A percentile compares a stretch with the other conserved stretches of the same genome.
These are phyloP conservation scores for Mayetiola destructor DNA, from an alignment of 2,888 invertebrate genomes.

Conservation along the genomic window DNA sequence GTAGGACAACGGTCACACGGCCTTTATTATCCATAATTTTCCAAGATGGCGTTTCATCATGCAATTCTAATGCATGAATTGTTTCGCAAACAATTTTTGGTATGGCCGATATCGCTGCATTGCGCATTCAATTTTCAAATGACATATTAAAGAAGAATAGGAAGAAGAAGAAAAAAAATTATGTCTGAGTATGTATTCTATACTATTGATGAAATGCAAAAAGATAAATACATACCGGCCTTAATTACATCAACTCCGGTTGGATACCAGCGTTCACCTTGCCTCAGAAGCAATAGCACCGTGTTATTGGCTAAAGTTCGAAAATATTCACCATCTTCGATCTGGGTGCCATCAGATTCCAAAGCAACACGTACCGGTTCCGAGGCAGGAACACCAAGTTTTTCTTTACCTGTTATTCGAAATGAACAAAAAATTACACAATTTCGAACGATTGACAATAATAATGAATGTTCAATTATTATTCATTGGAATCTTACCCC, in stretches of 20 bases:
- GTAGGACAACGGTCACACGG: slow-evolving; percentile 88
- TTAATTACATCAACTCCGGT: slow-evolving; percentile 88
- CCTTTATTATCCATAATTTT: slow-evolving; percentile 98
- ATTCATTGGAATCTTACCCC: too few relatives aligned
- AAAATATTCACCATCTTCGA: slow-evolving; percentile 93
- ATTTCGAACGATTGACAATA: too few relatives aligned
- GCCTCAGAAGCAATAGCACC: slow-evolving; percentile 71
- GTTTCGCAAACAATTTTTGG: slow-evolving; percentile 96
- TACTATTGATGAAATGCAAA: background rate
- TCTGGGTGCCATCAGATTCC: slow-evolving; percentile 92
- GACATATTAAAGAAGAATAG: background rate
- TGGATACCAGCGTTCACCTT: slow-evolving; percentile 86
- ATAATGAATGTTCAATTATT: too few relatives aligned
- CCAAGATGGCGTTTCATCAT: slow-evolving; percentile 95
- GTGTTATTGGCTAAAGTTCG: slow-evolving; percentile 84
- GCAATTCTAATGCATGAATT: slow-evolving; percentile 85
- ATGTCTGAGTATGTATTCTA: background rate
- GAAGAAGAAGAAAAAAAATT: background rate
- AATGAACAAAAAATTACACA: background rate
- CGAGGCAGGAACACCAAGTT: slow-evolving; percentile 70
- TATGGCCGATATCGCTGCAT: slow-evolving; percentile 81
- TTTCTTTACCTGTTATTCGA: slow-evolving; percentile 59
- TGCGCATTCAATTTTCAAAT: background rate
- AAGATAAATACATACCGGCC: slow-evolving; percentile 52
- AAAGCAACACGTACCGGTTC: slow-evolving; percentile 82